Evolutionary conservation across 2,888 invertebrate species (phyloP).

Genomic region (Adelognathus sp.): DNA sequence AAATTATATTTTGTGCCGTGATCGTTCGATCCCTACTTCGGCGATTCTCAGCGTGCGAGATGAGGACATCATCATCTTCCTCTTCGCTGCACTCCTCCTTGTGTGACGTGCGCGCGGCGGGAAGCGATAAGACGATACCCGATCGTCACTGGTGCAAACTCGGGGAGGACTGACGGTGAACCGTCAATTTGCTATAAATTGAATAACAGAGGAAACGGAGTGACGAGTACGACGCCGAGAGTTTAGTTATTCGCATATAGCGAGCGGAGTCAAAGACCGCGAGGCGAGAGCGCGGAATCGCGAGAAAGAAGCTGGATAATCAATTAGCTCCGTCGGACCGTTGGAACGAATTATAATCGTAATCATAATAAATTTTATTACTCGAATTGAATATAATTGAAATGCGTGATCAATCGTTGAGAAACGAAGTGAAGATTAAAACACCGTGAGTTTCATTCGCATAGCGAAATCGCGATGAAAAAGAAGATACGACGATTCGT

Average conservation of each 20-base stretch:
- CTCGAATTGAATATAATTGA: no score
- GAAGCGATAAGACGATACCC: constrained; percentile 43
- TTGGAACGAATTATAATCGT: not conserved
- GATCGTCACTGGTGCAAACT: constrained; percentile 35
- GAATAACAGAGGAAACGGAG: constrained; percentile 52
- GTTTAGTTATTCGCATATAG: constrained; percentile 23
- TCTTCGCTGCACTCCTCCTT: no score
- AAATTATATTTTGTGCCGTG: no score
- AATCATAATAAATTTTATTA: no score
- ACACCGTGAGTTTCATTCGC: no score
- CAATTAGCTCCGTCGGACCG: not conserved
- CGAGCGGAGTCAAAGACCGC: constrained; percentile 31
- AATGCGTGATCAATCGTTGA: no score
- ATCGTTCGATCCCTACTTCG: no score
- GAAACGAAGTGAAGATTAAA: no score
- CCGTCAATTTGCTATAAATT: constrained; percentile 69
- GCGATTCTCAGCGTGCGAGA: no score
- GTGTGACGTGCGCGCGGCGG: not conserved
- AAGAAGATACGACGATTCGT: no score
- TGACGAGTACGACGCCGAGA: constrained; percentile 37
- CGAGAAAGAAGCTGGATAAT: not conserved
- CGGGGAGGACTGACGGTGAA: constrained; percentile 41
- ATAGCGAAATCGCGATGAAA: no score
- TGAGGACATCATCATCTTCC: no score
- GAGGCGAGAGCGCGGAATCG: not conserved